A percentile compares a stretch with the other conserved stretches of the same genome.
phyloP scores from a whole-genome alignment of 2,113 vertebrate species.

The Cololabis saira region DNA sequence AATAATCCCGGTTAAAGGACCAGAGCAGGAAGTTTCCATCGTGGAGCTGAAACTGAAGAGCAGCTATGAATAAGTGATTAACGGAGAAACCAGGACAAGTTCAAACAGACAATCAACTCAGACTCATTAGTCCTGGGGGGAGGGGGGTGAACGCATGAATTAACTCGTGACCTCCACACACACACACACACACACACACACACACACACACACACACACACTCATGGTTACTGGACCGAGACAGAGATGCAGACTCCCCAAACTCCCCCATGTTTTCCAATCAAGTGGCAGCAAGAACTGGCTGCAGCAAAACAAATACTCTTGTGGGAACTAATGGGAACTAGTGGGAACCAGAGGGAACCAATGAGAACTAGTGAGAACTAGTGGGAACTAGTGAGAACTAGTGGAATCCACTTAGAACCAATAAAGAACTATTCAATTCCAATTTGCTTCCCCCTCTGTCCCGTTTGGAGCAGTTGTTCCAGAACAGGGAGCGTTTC shows the following conservation, averaged over 20 bases:
- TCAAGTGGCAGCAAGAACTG: slow-evolving; percentile 18
- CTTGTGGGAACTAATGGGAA: too few species aligned
- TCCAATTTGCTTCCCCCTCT: too few species aligned
- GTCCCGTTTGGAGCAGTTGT: too few species aligned
- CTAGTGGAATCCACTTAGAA: too few species aligned
- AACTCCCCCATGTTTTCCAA: slow-evolving; percentile 31
- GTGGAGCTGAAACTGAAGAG: not conserved
- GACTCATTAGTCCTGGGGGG: slow-evolving; percentile 18
- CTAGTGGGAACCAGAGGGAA: too few species aligned
- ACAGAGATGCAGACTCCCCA: slow-evolving; percentile 25
- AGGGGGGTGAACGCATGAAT: slow-evolving; percentile 22
- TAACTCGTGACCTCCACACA: slow-evolving; percentile 34
- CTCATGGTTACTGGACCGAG: slow-evolving; percentile 33
- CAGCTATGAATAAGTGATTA: not conserved
- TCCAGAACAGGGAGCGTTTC: too few species aligned
- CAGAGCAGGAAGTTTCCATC: not conserved
- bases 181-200: slow-evolving; percentile 6
- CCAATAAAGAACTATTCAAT: too few species aligned
- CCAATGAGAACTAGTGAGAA: too few species aligned
- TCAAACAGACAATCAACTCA: slow-evolving; percentile 29
- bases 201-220: slow-evolving; percentile 12
- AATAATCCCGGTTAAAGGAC: not conserved
- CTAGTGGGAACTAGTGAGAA: too few species aligned
- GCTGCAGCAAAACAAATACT: not conserved
- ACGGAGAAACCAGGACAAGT: slow-evolving; percentile 12